Conservation (phyloP, 2,888 invertebrate species). For the Carterocephalus palaemon region DNA sequence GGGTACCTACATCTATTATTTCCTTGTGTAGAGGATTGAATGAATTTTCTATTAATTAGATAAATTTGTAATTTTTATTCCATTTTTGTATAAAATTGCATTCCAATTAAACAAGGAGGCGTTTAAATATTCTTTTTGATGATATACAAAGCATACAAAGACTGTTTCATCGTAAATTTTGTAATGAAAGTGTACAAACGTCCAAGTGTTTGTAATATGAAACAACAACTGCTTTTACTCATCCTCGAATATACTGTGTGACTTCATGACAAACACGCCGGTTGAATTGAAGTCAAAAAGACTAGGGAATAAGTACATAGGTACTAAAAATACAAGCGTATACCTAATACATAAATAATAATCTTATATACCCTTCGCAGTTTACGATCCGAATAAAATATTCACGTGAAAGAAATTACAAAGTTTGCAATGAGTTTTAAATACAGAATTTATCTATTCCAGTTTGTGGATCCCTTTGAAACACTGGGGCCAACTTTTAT, state of each 20-base stretch:
- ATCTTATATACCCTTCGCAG: too few species aligned
- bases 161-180: conserved; percentile 62
- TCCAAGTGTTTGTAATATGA: too few species aligned
- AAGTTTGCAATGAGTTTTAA: conserved; percentile 52
- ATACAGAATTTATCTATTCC: conserved; percentile 58
- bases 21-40: conserved; percentile 50
- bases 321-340: too few species aligned
- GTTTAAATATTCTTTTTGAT: conserved; percentile 57
- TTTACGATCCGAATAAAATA: too few species aligned
- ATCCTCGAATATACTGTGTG: too few species aligned
- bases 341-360: too few species aligned
- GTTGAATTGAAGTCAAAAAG: too few species aligned
- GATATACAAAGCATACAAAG: conserved; percentile 65
- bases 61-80: conserved; percentile 46
- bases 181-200: too few species aligned
- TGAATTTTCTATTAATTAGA: conserved; percentile 50
- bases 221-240: too few species aligned
- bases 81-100: conserved; percentile 59
- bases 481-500: conserved; percentile 73
- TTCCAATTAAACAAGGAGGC: conserved; percentile 45
- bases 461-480: conserved; percentile 68
- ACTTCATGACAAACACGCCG: too few species aligned
- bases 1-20: conserved; percentile 59
- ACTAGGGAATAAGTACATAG: too few species aligned
- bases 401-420: conserved; percentile 48